Evolutionary conservation across 1,140 invertebrate genomes (phyloP), one percentile per base, ranked within the genome.

Genomic region (Anadara kagoshimensis): DNA sequence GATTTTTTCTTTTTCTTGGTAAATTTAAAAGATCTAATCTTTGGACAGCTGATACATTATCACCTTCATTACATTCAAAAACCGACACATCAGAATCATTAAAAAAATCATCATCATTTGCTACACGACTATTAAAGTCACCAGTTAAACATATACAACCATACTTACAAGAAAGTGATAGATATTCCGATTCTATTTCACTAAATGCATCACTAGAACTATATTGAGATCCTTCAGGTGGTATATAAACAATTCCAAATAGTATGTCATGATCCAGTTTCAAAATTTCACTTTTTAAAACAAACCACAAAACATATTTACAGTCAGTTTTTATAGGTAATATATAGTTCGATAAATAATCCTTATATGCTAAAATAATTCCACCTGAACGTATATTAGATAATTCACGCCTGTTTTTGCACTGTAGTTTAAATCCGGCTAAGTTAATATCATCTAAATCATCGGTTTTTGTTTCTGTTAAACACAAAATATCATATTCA

Each of bases 171-270:
- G 12, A 18, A 29, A 69, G 36, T 1, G 24, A n/a, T 7, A 47
- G 24, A 57, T 54, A 29, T 47, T 59, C 56, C 18, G 3, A 4
- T 59, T 59, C 66, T 59, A 58, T 59, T 59, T 58, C 44, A n/a
- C 18, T 69, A 47, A 53, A 69, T 3, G 54, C 45, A n/a, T 58
- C 41, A 16, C 41, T 45, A 12, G 22, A 43, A 69, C 49, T 36
- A 26, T 58, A 69, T 49, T 69, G 58, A 4, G 66, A 56, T 18
- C 44, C 5, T 59, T 69, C 66, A 1, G 54, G 66, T 22, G 43
- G 54, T 11, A 69, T 69, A 58, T 69, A 69, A 26, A 69, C 44
- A 59, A 47, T n/a, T 18, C 66, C 66, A 69, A 58, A 5, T 26
- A 69, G 24, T 29, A 69, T 16, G 1, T 5, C 29, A 26, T 68